These are phyloP conservation scores for Sprattus sprattus DNA, from an alignment of 2,113 vertebrate genomes.

Conservation along the genomic window DNA sequence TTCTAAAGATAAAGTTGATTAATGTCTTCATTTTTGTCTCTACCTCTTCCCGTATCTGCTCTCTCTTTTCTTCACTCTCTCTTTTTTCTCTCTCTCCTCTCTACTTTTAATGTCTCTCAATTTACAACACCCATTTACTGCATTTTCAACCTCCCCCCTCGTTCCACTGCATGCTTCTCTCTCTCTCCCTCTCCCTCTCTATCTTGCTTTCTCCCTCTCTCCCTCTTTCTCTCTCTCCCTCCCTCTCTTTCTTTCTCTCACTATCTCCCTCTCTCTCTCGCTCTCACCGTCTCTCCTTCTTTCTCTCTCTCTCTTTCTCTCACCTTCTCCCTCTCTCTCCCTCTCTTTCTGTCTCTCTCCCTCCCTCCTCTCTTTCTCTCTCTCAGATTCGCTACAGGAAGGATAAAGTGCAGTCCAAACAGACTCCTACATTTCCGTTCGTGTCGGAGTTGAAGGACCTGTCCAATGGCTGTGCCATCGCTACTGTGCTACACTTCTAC, in stretches of 20 bases:
- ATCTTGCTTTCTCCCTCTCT: neutral
- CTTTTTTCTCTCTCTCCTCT: constrained; percentile 22
- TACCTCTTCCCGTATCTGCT: neutral
- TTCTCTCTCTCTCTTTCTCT: constrained; percentile 14
- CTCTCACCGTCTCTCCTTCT: neutral
- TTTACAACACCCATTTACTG: neutral
- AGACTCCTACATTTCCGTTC: constrained; percentile 81
- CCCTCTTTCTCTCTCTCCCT: neutral
- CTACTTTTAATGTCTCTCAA: neutral
- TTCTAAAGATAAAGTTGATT: neutral
- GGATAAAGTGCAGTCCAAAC: constrained; percentile 81
- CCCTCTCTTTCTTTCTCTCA: neutral
- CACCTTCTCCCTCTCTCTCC: neutral
- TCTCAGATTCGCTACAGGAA: constrained; percentile 87
- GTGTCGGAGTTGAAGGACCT: constrained; percentile 82
- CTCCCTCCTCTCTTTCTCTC: constrained; percentile 33
- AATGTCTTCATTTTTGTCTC: neutral
- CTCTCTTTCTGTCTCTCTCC: constrained; percentile 32
- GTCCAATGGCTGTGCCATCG: constrained; percentile 85
- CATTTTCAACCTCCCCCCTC: neutral
- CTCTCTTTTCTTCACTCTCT: constrained; percentile 32
- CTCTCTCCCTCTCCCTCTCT: neutral
- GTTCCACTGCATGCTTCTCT: neutral
- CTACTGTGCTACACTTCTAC: constrained; percentile 83
- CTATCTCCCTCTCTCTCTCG: neutral